Evolutionary conservation across 1,140 invertebrate species (phyloP), one percentile per base, ranked within the genome.

Genomic region (Agraylea sexmaculata): DNA sequence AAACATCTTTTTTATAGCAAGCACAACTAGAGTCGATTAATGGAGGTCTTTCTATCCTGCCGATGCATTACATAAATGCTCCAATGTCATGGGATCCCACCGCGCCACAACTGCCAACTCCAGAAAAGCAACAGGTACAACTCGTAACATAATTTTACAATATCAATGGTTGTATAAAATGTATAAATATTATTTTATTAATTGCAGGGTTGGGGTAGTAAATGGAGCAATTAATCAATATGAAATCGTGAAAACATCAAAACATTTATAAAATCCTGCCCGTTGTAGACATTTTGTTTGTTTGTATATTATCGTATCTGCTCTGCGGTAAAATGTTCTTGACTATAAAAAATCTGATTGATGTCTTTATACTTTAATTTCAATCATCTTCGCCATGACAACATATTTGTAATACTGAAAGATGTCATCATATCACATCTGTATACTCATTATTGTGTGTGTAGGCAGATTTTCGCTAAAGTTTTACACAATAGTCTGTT

Each of bases 101-200:
- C 47, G 46, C 28, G 43, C 43, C 30, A 45, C 43, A 12, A 37
- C 43, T 20, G 47, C 43, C 25, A 49, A 49, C 35, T 35, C 33
- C 44, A 46, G 32, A 42, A 49, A 40, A 43, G 45, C 40, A 17
- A 36, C 20, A 28, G 2, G 7, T 28, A n/a, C 21, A 5, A 12
- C 30, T 27, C 10, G 4, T 11, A 30, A 21, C 34, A 15, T 21
- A 32, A 21, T 39, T 4, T 28, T 15, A 5, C 4, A 11, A 20
- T 17, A 12, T 8, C 15, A 34, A 8, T 19, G 5, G 2, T 18
- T 42, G 6, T 25, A 25, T n/a, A 7, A n/a, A 25, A 25, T 25
- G 6, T 7, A 25, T 25, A 6, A n/a, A 7, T 25, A 25, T n/a
- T 25, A n/a, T 25, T 25, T n/a, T 15, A 32, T 22, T 32, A 12